A percentile compares a stretch with the other conserved stretches of the same genome.
Conservation (phyloP, 2,888 invertebrate species). For the Diachrysia chrysitis region DNA sequence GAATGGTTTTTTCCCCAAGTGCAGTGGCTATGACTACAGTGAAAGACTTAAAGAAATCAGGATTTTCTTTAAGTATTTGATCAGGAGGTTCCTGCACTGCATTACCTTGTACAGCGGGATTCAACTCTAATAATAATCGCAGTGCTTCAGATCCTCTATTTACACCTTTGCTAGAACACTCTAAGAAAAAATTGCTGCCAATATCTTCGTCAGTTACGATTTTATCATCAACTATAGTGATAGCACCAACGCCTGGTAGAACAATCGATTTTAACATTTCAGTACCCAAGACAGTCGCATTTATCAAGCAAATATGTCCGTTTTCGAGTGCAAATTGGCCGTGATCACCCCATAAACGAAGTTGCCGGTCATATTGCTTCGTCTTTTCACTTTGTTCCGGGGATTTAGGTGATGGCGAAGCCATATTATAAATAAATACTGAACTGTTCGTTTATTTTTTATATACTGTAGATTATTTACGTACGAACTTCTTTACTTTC, state of each 20-base stretch:
- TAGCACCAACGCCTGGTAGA: constrained; percentile 97
- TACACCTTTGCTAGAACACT: constrained; percentile 93
- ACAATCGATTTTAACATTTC: constrained; percentile 98
- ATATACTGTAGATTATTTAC: not conserved
- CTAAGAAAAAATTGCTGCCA: constrained; percentile 98
- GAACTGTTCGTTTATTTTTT: not conserved
- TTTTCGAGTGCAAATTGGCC: constrained; percentile 97
- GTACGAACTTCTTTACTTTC: not conserved
- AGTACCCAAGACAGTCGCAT: constrained; percentile 97
- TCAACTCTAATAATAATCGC: constrained; percentile 95
- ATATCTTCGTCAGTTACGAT: constrained; percentile 96
- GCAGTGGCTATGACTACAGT: constrained; percentile 95
- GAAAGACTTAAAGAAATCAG: constrained; percentile 96
- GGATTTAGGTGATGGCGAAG: constrained; percentile 92
- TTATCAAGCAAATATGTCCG: constrained; percentile 97
- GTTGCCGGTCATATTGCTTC: constrained; percentile 94
- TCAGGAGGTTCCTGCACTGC: constrained; percentile 97
- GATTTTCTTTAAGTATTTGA: constrained; percentile 94
- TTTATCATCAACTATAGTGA: constrained; percentile 97
- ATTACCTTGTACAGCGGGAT: constrained; percentile 97
- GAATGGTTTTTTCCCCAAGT: constrained; percentile 93
- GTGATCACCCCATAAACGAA: constrained; percentile 99
- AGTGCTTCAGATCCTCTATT: constrained; percentile 95
- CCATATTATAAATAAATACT: constrained; percentile 78
- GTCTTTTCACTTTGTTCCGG: constrained; percentile 93